Base-by-base conservation (phyloP, 2,113 vertebrate species). In the Hippopotamus amphibius region DNA sequence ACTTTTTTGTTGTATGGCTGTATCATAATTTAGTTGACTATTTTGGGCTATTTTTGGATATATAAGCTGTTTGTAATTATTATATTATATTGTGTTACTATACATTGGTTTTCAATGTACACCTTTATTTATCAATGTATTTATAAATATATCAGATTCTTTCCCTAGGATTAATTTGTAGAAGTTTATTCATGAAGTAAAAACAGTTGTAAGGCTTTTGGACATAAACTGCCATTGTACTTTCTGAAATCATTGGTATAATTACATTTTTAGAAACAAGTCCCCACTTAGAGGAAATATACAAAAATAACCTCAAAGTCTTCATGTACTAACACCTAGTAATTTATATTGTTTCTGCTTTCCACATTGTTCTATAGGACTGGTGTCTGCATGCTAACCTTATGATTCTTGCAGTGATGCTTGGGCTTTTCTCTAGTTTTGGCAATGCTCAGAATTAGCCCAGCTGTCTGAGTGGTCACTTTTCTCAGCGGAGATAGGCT, bases 211-310 rank as follows among this genome's bases (percentile, higher is more conserved):
- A n/a, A 96, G 55, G 7, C 2, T 82, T 85, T 53, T n/a, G 5
- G 7, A 0, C 68, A 50, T 6, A 48, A 16, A 71, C 1, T 96
- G 43, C 28, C 26, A 85, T 66, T 84, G 41, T 92, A 53, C 17
- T 59, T 68, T 74, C 61, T 28, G 21, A 63, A 95, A 87, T 43
- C 22, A 11, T 50, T 90, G 26, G 5, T 71, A 6, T 57, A 90
- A 41, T 76, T 82, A 71, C 24, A 81, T 63, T 90, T 93, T 94
- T 57, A 63, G 48, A 90, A 65, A 46, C 26, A 94, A 77, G 37
- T 71, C 10, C 43, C 50, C 33, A 72, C 81, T 80, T 92, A 28
- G 22, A 66, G 30, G 15, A 81, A 74, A 81, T 63, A 80, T 17
- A 81, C 14, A 72, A 48, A 74, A 63, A 71, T 82, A 91, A 46